Conservation (phyloP, 2,888 invertebrate species). For the Heliconius aoede region DNA sequence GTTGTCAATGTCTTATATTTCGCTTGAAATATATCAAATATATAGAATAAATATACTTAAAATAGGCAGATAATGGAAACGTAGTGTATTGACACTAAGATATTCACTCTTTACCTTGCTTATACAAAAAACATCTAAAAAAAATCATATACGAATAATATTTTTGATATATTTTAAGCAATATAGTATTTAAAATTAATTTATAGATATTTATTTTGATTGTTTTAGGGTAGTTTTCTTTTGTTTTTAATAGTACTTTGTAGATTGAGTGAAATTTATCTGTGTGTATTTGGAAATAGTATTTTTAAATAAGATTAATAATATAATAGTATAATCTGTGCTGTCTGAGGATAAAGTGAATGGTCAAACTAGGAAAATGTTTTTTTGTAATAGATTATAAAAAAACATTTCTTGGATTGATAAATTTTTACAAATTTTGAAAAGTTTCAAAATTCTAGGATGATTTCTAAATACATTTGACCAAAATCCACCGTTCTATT, state of each 20-base stretch:
- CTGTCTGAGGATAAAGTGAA: background rate
- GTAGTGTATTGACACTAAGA: background rate
- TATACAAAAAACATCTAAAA: background rate
- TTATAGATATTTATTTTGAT: background rate
- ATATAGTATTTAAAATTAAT: background rate
- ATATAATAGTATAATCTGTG: conserved; percentile 7
- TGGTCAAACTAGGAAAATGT: too few relatives aligned
- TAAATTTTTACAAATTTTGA: too few relatives aligned
- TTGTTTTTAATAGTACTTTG: background rate
- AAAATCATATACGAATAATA: background rate
- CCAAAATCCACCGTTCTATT: background rate
- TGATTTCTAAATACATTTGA: background rate
- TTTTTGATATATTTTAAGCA: conserved; percentile 5
- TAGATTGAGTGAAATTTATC: background rate
- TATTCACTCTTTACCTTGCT: background rate
- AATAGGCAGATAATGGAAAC: background rate
- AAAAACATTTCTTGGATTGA: too few relatives aligned
- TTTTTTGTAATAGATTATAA: background rate
- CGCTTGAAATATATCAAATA: conserved; percentile 1
- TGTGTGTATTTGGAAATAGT: background rate
- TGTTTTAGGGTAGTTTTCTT: background rate
- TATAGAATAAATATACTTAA: background rate
- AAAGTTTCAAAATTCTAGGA: background rate
- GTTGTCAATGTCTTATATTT: background rate
- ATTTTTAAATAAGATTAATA: conserved; percentile 12